Evolutionary conservation across 2,888 invertebrate genomes (phyloP), one percentile per base, ranked within the genome.

Genomic region (Petrophora chlorosata): DNA sequence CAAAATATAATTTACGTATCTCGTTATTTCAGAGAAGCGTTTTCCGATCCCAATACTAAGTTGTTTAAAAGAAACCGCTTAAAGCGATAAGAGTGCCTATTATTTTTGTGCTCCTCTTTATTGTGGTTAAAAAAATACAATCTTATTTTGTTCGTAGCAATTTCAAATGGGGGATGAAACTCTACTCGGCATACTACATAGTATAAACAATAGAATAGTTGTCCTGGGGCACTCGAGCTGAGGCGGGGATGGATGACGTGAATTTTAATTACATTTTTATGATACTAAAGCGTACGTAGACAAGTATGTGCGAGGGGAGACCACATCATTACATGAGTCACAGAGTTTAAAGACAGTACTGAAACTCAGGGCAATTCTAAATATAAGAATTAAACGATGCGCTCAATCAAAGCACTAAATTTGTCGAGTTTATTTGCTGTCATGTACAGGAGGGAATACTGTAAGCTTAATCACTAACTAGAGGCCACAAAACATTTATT

Each of bases 251-350:
- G 79, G 79, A 80, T 76, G 79, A 82, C 76, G 79, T 81, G 81
- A 82, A 83, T 86, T 87, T 87, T 88, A 86, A 88, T 86, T 86
- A 84, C 82, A 85, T 86, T 85, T 86, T 86, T 86, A 84, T 80
- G 82, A 83, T 83, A 83, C 79, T 76, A 77, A 78, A 84, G 79
- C 79, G 73, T 61, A 69, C 73, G 63, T 69, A 71, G 73, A 82
- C 72, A 73, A 84, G 82, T 82, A 83, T 80, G 80, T 85, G 84
- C 76, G 82, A 79, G 82, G 77, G 72, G 70, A 68, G 70, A 73
- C 73, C 70, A 56, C 61, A 68, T 73, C 72, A 79, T 52, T 52
- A 47, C 43, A 47, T 22, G 5, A 28, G n/a, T 1, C 17, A 34
- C 8, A 38, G 26, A 13, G 10, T 28, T 5, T 13, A 9, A 13